Conservation (phyloP, 1,140 invertebrate species). For the Rhyzopertha dominica region DNA sequence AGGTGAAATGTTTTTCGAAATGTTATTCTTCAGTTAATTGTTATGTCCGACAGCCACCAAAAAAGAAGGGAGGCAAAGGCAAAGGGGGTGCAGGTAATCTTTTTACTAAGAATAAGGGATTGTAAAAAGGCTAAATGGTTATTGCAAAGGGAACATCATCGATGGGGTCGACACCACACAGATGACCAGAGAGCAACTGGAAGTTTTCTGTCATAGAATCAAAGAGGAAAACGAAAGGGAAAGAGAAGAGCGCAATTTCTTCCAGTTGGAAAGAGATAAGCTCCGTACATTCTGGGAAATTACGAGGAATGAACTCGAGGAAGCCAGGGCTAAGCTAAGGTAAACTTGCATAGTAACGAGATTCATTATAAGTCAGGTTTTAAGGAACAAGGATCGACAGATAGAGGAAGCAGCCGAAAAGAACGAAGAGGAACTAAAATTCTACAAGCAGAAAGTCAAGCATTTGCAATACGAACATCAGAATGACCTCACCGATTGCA, state of each 20-base stretch:
- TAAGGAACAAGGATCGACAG: conserved; percentile 77
- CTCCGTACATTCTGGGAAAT: conserved; percentile 93
- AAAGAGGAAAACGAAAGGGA: conserved; percentile 90
- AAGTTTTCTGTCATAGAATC: conserved; percentile 80
- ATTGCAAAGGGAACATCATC: conserved; percentile 56
- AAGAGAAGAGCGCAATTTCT: conserved; percentile 91
- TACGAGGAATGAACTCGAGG: conserved; percentile 76
- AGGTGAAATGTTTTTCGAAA: too few species aligned
- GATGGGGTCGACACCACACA: conserved; percentile 88
- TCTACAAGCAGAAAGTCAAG: conserved; percentile 89
- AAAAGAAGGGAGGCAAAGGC: conserved; percentile 29
- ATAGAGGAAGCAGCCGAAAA: conserved; percentile 82
- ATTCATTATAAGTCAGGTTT: conserved; percentile 2
- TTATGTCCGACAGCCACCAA: conserved; percentile 36
- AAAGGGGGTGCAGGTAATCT: conserved; percentile 22
- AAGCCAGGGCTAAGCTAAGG: conserved; percentile 65
- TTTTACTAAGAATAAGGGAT: not conserved
- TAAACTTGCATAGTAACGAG: conserved; percentile 7
- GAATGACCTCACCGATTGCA: conserved; percentile 70
- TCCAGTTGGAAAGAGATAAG: conserved; percentile 92
- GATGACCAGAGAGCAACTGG: conserved; percentile 90
- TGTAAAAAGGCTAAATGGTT: not conserved
- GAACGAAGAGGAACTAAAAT: conserved; percentile 81
- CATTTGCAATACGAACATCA: conserved; percentile 90
- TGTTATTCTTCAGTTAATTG: too few species aligned